A percentile compares a stretch with the other conserved stretches of the same genome.
Evolutionary conservation across 2,113 vertebrate genomes (phyloP).

Genomic region (Rousettus leschenaultii): DNA sequence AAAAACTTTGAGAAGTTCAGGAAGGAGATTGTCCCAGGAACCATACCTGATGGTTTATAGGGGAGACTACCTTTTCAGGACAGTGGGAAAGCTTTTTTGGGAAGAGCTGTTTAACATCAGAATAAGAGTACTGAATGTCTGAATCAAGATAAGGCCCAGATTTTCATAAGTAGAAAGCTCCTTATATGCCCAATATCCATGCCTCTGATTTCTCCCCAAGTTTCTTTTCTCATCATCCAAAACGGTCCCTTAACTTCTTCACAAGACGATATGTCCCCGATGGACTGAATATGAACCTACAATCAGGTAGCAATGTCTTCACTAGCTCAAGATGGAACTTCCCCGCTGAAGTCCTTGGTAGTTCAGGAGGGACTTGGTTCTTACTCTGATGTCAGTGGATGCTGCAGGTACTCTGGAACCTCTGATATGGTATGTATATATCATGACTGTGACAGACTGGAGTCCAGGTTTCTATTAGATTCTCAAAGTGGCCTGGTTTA

Average conservation of each 20-base stretch:
- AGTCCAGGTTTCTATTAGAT: background rate
- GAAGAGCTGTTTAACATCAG: background rate
- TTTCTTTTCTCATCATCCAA: background rate
- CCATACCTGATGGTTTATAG: background rate
- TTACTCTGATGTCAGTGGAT: background rate
- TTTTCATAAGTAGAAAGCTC: background rate
- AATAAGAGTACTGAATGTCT: background rate
- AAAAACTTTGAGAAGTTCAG: background rate
- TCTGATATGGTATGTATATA: fast-evolving
- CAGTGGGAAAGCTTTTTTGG: background rate
- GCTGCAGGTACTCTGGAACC: no score
- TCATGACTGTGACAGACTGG: background rate
- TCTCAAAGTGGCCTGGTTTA: background rate
- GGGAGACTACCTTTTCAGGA: background rate
- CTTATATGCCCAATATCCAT: background rate
- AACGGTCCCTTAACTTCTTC: background rate
- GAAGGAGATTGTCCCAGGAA: background rate
- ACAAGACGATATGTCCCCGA: background rate
- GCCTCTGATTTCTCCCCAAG: background rate
- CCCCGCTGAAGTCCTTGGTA: no score
- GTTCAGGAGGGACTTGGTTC: background rate
- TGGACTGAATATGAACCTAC: background rate
- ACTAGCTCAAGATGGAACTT: background rate
- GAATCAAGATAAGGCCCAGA: background rate
- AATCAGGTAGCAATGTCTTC: background rate